Evolutionary conservation across 1,140 invertebrate genomes (phyloP), one percentile per base, ranked within the genome.

Genomic region (Drosophila melanogaster): DNA sequence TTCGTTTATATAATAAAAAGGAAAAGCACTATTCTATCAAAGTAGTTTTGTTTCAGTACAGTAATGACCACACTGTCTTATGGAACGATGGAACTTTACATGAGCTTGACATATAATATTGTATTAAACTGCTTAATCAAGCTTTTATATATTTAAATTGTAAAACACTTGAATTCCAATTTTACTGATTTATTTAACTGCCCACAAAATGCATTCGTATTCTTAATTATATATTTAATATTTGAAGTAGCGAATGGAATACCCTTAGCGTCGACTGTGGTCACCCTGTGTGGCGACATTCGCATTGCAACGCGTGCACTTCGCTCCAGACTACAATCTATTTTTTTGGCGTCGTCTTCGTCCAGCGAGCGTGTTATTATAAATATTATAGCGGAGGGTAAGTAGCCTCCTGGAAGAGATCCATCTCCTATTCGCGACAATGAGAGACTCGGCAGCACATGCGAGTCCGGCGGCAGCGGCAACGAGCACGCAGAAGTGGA

Each of bases 401-500:
- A 35, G 10, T 22, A 15, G 14, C 12, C 11, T 8, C 3, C 24
- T 4, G 30, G 37, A 43, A 12, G 11, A 33, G 47, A 30, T 33
- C 11, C 1, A 17, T 6, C 12, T n/a, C 33, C 38, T 41, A 38
- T 60, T 40, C 17, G 33, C 44, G 37, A 62, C 40, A 37, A 86
- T 86, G 83, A 81, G 55, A 61, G 74, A 77, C 37, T 65, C 60
- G 44, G 60, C 26, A 17, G 51, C 62, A 24, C 46, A 76, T 59
- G 53, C 49, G 15, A 59, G 30, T 33, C 22, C 54, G 15, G 54
- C 35, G 10, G 47, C 24, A 51, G 58, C 73, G 49, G 41, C 70
- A 38, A 49, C 75, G 55, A 54, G 64, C 37, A 76, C 81, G 47
- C 81, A 91, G 30, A 91, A 91, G 57, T 91, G 90, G 90, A 89